These are phyloP conservation scores for Pseudochirops corinnae DNA, from an alignment of 2,797 vertebrate genomes.

Conservation along the genomic window DNA sequence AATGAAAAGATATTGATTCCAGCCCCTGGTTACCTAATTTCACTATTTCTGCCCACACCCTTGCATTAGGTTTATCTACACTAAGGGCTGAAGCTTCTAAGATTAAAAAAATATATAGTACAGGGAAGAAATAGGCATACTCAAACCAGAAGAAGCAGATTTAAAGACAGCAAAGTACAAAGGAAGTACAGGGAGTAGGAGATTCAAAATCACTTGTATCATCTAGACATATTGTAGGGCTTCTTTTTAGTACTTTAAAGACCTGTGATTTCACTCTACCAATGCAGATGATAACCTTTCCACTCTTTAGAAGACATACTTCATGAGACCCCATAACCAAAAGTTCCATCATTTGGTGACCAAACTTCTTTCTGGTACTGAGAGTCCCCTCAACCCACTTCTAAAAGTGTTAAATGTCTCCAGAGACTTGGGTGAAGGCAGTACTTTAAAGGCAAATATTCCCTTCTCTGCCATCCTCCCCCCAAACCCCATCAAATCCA, in stretches of 20 bases:
- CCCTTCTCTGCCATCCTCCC: too few relatives aligned
- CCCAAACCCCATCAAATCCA: fast-evolving
- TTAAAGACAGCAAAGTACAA: neutral
- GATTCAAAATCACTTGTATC: too few relatives aligned
- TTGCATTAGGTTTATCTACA: fast-evolving
- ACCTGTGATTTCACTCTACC: neutral
- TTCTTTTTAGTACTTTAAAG: neutral
- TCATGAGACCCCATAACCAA: neutral
- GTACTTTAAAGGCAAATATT: neutral
- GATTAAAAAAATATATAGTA: neutral
- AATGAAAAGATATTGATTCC: neutral
- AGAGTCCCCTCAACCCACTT: neutral
- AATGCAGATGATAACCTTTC: neutral
- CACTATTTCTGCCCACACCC: neutral
- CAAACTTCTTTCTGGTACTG: neutral
- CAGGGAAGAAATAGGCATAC: neutral
- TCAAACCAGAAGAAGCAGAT: neutral
- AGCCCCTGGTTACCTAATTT: neutral
- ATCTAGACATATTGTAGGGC: neutral
- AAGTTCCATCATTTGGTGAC: neutral
- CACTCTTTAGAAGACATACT: neutral
- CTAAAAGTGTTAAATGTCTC: neutral
- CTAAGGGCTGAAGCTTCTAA: neutral
- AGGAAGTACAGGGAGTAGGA: neutral
- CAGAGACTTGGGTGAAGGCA: neutral